Percentiles rank a stretch among this genome's conserved stretches.
Evolutionary conservation across 2,797 vertebrate genomes (phyloP).

Genomic region (Furcifer pardalis): DNA sequence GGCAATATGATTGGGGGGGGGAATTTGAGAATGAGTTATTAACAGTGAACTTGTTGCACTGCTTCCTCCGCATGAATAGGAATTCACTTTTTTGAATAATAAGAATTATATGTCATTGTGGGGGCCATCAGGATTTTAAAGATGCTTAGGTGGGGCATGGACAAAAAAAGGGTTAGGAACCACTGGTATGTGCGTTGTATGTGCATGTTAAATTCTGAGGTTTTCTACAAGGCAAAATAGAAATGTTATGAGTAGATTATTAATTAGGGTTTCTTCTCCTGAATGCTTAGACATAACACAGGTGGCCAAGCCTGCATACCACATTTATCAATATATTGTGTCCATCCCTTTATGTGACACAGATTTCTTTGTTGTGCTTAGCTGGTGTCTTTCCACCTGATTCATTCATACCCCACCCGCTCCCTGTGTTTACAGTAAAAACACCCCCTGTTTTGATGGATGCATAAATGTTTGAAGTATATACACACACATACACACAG

Average conservation of each 20-base stretch:
- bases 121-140: too few species aligned
- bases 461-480: constrained; percentile 57
- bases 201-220: too few species aligned
- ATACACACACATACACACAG: constrained; percentile 50
- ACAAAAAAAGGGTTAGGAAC: too few species aligned
- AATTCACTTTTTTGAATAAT: too few species aligned
- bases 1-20: too few species aligned
- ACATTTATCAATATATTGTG: accelerated
- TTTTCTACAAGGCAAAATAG: background rate
- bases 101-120: too few species aligned
- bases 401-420: background rate
- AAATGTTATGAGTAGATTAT: background rate
- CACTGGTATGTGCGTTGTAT: too few species aligned
- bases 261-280: background rate
- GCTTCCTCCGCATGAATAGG: too few species aligned
- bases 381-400: background rate
- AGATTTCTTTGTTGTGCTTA: accelerated
- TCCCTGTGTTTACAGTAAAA: background rate
- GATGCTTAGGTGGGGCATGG: too few species aligned
- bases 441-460: background rate
- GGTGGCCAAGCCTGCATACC: background rate
- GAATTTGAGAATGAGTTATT: too few species aligned
- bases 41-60: too few species aligned
- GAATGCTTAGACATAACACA: background rate
- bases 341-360: background rate